These are phyloP conservation scores for Sinohyriopsis cumingii DNA, from an alignment of 2,888 invertebrate genomes.

Conservation along the genomic window DNA sequence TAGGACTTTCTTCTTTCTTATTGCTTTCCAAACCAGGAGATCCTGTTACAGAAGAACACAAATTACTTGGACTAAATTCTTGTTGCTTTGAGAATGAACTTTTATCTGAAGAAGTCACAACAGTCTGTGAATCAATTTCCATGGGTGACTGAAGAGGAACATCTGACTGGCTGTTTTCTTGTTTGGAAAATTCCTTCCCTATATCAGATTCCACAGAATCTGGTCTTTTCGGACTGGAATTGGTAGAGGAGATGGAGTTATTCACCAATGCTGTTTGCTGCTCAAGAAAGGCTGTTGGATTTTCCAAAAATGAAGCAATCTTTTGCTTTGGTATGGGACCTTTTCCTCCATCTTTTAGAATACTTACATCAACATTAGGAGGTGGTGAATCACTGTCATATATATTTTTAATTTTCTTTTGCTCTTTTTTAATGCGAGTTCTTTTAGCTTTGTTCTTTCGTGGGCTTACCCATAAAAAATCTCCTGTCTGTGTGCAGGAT, in stretches of 20 bases:
- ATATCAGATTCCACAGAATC: slow-evolving; percentile 9
- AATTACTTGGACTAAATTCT: too few species aligned
- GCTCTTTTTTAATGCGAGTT: slow-evolving; percentile 43
- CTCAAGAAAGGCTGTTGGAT: slow-evolving; percentile 91
- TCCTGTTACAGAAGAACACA: too few species aligned
- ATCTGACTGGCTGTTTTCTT: too few species aligned
- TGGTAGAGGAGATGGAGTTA: slow-evolving; percentile 45
- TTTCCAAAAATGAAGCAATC: slow-evolving; percentile 85
- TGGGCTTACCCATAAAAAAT: slow-evolving; percentile 35
- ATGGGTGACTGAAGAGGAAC: too few species aligned
- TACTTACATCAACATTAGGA: slow-evolving; percentile 78
- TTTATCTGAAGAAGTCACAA: too few species aligned
- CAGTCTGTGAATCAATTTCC: too few species aligned
- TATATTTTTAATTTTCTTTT: slow-evolving; percentile 48
- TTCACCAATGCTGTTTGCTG: slow-evolving; percentile 88
- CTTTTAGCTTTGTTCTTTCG: slow-evolving; percentile 29
- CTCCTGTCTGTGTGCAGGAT: slow-evolving; percentile 22
- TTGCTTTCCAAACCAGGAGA: too few species aligned
- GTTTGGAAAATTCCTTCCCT: neutral
- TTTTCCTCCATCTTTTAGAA: slow-evolving; percentile 70
- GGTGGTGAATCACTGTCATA: slow-evolving; percentile 72
- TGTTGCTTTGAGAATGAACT: too few species aligned
- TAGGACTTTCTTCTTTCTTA: too few species aligned
- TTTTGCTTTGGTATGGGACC: slow-evolving; percentile 65
- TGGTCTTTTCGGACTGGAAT: slow-evolving; percentile 30